A percentile compares a stretch with the other conserved stretches of the same genome.
Conservation (phyloP, 2,797 vertebrate species). For the Aphelocoma californica region DNA sequence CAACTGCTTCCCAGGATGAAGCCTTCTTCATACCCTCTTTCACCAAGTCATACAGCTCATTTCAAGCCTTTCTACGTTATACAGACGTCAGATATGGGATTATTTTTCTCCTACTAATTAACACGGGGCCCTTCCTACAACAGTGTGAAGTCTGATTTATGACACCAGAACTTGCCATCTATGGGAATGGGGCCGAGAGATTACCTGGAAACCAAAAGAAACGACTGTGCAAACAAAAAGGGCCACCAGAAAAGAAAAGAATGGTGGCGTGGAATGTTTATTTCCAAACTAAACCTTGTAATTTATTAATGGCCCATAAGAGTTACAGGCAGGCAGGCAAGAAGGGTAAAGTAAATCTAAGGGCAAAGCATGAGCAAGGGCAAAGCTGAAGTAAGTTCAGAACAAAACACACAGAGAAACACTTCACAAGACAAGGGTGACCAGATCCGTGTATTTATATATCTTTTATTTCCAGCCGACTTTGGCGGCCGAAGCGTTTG, state of each 20-base stretch:
- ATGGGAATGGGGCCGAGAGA: rapidly evolving
- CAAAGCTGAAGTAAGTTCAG: not conserved
- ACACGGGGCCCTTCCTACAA: rapidly evolving
- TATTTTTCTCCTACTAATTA: not conserved
- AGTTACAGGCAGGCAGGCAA: not conserved
- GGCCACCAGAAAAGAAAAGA: not conserved
- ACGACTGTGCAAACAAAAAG: rapidly evolving
- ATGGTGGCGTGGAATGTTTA: not conserved
- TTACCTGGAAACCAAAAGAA: not conserved
- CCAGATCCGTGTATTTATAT: rapidly evolving
- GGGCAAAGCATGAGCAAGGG: not conserved
- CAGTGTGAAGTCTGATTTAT: rapidly evolving
- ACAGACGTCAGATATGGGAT: not conserved
- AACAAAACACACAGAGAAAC: not conserved
- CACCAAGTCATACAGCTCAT: not conserved
- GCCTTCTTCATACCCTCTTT: not conserved
- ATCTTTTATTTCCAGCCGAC: rapidly evolving
- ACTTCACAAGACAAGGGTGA: rapidly evolving
- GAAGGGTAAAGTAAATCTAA: not conserved
- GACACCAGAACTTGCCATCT: rapidly evolving
- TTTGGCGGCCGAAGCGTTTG: rapidly evolving
- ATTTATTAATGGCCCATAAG: rapidly evolving
- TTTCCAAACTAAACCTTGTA: not conserved
- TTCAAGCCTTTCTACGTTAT: rapidly evolving
- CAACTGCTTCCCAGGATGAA: not conserved